phyloP scores from a whole-genome alignment of 2,113 vertebrate genomes.

The Platichthys flesus region DNA sequence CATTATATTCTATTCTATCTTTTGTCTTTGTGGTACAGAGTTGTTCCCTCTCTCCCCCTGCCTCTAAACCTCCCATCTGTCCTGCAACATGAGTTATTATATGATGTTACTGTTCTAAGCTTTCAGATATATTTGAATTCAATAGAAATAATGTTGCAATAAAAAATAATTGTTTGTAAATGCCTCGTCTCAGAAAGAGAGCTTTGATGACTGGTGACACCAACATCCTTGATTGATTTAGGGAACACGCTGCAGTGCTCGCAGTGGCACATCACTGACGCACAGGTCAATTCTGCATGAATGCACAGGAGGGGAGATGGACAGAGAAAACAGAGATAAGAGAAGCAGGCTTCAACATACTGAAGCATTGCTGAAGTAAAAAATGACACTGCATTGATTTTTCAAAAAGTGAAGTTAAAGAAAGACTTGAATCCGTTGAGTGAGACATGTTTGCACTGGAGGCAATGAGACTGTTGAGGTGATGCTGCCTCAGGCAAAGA shows the following conservation, averaged over 20 bases:
- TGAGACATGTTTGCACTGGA: conserved; percentile 43
- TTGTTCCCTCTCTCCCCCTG: not conserved
- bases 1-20: conserved; percentile 30
- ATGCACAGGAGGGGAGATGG: conserved; percentile 4
- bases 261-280: conserved; percentile 31
- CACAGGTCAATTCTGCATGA: conserved; percentile 53
- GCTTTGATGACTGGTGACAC: conserved; percentile 33
- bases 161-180: conserved; percentile 19
- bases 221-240: conserved; percentile 45
- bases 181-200: not conserved
- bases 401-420: conserved; percentile 12
- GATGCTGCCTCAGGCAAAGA: conserved; percentile 51
- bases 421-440: conserved; percentile 17
- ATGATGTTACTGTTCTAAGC: not conserved
- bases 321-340: not conserved
- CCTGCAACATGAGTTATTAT: conserved; percentile 25
- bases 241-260: conserved; percentile 30
- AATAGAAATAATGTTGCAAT: conserved; percentile 32
- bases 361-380: conserved; percentile 14
- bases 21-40: conserved; percentile 7
- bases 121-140: conserved; percentile 5
- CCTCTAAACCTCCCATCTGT: not conserved
- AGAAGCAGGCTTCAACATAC: conserved; percentile 27
- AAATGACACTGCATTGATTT: conserved; percentile 12
- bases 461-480: conserved; percentile 19